Evolutionary conservation across 2,888 invertebrate genomes (phyloP), one percentile per base, ranked within the genome.

Genomic region (Pyrrhosoma nymphula): DNA sequence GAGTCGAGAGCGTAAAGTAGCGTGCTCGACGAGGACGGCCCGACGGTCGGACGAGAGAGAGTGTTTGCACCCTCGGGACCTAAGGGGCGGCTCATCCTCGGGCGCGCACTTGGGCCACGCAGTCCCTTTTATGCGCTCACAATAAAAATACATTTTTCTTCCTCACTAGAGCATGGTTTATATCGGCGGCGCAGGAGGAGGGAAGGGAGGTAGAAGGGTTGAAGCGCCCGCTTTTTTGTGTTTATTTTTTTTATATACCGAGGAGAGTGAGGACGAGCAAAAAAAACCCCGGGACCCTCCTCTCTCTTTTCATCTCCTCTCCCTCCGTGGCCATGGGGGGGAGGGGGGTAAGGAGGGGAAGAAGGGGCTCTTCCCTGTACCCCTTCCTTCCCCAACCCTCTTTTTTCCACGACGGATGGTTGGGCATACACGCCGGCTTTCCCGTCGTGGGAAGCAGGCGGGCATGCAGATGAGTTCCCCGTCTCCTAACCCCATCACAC

Each of bases 131-230:
- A 97, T 97, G 96, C 96, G 96, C 96, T 96, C 96, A 96, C 97
- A 97, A 97, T 97, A 97, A 97, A 97, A 97, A 97, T 96, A 96
- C 97, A 97, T 97, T 97, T 97, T 97, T 97, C 97, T 97, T 97
- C 97, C 97, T 97, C 97, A 97, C 96, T 96, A 97, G 97, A 97
- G 97, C 97, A 97, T 97, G 97, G 97, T 97, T 97, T 97, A 97
- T 97, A 97, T 97, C 97, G 97, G 97, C 20, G 39, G 60, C 35
- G 47, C n/a, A n/a, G n/a, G n/a, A n/a, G n/a, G n/a, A n/a, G n/a
- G n/a, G n/a, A n/a, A n/a, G n/a, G n/a, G n/a, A n/a, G n/a, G n/a
- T n/a, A n/a, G n/a, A 93, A 82, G 82, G 82, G 82, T 82, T 82
- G 82, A 35, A n/a, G 30, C 30, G 82, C n/a, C n/a, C 69, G 26